Conservation (phyloP, 2,113 vertebrate species). For the Erpornis zantholeuca region DNA sequence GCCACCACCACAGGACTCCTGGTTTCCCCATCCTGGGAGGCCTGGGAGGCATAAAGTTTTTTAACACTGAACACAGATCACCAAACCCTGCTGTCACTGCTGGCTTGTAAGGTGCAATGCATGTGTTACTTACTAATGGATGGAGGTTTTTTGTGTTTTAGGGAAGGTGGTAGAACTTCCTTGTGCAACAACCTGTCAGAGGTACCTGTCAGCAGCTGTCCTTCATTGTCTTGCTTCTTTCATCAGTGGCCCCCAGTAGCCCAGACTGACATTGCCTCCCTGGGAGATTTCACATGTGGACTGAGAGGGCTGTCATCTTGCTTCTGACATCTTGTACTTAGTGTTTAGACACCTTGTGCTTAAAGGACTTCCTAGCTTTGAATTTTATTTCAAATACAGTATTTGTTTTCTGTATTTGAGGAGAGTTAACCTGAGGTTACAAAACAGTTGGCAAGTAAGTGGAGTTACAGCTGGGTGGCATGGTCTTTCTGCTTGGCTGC, state of each 20-base stretch:
- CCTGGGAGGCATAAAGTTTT: not conserved
- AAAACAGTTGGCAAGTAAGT: not conserved
- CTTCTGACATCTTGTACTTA: not conserved
- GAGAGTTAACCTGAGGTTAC: not conserved
- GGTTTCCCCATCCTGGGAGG: not conserved
- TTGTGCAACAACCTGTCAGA: not conserved
- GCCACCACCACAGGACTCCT: not conserved
- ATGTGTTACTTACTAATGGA: not conserved
- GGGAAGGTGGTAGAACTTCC: not conserved
- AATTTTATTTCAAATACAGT: not conserved
- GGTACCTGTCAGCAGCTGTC: not conserved
- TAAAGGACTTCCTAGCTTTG: not conserved
- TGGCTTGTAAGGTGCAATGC: not conserved
- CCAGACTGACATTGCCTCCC: not conserved
- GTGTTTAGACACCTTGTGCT: not conserved
- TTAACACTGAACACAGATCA: not conserved
- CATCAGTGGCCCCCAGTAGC: not conserved
- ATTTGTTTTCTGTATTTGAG: not conserved
- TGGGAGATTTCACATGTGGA: not conserved
- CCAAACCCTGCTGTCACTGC: not conserved
- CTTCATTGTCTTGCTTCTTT: not conserved
- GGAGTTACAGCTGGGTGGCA: not conserved
- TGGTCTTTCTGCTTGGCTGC: not conserved
- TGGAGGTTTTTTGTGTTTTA: not conserved
- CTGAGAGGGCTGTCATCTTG: not conserved